Evolutionary conservation across 2,888 invertebrate genomes (phyloP), one percentile per base, ranked within the genome.

Genomic region (Geotrupes spiniger): DNA sequence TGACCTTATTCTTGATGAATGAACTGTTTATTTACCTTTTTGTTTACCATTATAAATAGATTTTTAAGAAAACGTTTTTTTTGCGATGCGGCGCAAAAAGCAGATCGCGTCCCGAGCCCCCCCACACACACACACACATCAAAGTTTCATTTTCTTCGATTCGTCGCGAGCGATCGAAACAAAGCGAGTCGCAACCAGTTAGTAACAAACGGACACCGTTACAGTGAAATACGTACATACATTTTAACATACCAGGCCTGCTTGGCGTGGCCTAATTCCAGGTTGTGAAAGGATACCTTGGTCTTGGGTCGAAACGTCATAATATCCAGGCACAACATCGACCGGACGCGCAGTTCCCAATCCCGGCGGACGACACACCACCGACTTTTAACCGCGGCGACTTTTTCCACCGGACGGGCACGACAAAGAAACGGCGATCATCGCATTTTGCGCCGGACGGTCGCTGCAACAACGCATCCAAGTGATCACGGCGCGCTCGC

Each of bases 171-270:
- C n/a, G n/a, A n/a, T n/a, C n/a, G n/a, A n/a, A 21, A 21, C 21
- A 21, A 21, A 21, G 21, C 21, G 6, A 4, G 4, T 21, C 21
- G 21, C 6, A 21, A 21, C 4, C 21, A 6, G 21, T 21, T 21
- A 21, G 21, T 21, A 21, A 21, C 21, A 21, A 4, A 21, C 21
- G 6, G 3, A 21, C 21, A 21, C 21, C 21, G 21, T 21, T 21
- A 21, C 3, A 6, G 21, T 21, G 21, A 21, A 21, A 6, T 21
- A 21, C 51, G 57, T 52, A 65, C 66, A 53, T 65, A 68, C 67
- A 66, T 64, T 66, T 65, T 63, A 50, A 66, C 69, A 58, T 69
- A 69, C 68, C 69, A 69, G 58, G 66, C 66, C 56, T 65, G 63
- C 52, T 66, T 66, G 42, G 60, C 53, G 46, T 56, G 54, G 38